Evolutionary conservation across 2,797 vertebrate genomes (phyloP).

Genomic region (Streptopelia turtur): DNA sequence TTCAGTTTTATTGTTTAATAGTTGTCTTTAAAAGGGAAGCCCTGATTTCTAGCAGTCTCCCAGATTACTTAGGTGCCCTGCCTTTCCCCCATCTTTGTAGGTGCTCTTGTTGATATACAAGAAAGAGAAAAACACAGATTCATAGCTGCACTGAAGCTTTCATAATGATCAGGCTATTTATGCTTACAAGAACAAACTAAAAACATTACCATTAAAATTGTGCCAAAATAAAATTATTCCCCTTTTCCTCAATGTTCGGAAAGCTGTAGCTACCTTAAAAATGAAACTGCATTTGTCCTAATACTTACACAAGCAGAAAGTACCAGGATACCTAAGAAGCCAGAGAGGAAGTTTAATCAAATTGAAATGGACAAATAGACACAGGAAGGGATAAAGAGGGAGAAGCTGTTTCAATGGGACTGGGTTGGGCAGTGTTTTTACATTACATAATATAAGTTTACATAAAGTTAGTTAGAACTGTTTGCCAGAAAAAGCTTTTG

Average conservation of each 20-base stretch:
- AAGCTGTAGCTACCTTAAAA: background rate
- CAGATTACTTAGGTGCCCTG: background rate
- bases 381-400: background rate
- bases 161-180: background rate
- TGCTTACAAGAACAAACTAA: background rate
- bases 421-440: background rate
- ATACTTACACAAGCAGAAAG: background rate
- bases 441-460: background rate
- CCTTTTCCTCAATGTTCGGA: background rate
- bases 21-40: background rate
- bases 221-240: background rate
- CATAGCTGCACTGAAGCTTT: background rate
- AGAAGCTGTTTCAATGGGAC: background rate
- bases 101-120: background rate
- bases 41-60: background rate
- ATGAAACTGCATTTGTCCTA: background rate
- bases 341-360: constrained; percentile 25
- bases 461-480: background rate
- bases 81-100: background rate
- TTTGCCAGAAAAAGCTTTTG: background rate
- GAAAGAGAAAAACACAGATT: background rate
- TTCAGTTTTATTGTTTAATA: background rate
- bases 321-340: background rate
- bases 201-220: background rate
- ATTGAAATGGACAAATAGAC: background rate